These are phyloP conservation scores for Parapsyche elsis DNA, from an alignment of 1,140 invertebrate species.

Conservation along the genomic window DNA sequence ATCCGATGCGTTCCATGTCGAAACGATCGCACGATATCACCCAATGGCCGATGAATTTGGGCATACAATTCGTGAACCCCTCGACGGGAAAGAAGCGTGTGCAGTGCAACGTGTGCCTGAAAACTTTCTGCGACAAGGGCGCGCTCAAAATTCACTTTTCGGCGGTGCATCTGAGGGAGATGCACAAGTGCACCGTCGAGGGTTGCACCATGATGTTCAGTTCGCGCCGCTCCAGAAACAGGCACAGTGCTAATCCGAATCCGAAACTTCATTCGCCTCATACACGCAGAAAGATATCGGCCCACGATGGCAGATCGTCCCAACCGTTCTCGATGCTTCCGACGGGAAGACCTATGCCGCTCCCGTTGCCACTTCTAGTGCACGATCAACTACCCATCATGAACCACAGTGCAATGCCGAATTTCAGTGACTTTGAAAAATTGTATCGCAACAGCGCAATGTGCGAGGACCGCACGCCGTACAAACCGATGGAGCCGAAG, in stretches of 20 bases:
- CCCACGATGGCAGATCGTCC: conserved; percentile 89
- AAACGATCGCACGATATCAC: conserved; percentile 53
- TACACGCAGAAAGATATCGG: conserved; percentile 89
- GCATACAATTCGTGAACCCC: conserved; percentile 91
- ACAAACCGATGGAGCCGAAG: conserved; percentile 59
- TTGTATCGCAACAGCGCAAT: conserved; percentile 64
- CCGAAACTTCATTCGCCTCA: conserved; percentile 98
- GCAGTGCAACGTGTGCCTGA: conserved; percentile 97
- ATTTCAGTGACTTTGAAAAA: conserved; percentile 68
- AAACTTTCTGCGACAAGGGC: conserved; percentile 99
- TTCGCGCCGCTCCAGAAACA: conserved; percentile 78
- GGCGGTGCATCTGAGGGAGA: conserved; percentile 86
- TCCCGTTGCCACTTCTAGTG: conserved; percentile 67
- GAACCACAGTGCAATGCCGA: conserved; percentile 68
- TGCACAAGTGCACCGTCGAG: conserved; percentile 82
- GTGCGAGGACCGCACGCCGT: conserved; percentile 59
- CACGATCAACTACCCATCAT: conserved; percentile 57
- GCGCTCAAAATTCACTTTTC: conserved; percentile 99
- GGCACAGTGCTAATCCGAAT: conserved; percentile 96
- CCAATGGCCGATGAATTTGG: conserved; percentile 82
- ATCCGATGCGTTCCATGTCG: conserved; percentile 53
- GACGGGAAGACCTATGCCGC: conserved; percentile 67
- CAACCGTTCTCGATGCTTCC: conserved; percentile 84
- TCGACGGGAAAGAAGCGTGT: conserved; percentile 95
- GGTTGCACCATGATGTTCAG: conserved; percentile 87